Conservation (phyloP, 2,888 invertebrate species). For the Malthinus flaveolus region DNA sequence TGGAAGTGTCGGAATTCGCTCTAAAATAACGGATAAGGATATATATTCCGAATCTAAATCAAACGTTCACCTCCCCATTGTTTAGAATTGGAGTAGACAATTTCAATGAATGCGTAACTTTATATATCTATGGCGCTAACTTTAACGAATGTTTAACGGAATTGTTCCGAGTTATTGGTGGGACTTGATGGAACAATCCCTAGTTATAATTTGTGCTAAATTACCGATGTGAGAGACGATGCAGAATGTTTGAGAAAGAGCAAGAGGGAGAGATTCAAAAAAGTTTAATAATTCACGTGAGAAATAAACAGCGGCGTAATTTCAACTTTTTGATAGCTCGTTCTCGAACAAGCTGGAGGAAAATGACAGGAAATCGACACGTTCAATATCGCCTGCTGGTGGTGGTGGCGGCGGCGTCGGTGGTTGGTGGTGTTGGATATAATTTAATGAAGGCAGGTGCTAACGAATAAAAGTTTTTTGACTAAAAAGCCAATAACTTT, state of each 20-base stretch:
- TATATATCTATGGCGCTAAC: conserved; percentile 27
- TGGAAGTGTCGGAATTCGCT: conserved; percentile 24
- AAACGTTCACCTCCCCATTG: conserved; percentile 28
- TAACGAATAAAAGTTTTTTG: conserved; percentile 26
- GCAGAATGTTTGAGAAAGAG: too few relatives aligned
- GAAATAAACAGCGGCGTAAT: conserved; percentile 11
- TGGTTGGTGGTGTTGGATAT: background rate
- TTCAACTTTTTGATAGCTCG: conserved; percentile 18
- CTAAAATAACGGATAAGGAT: conserved; percentile 21
- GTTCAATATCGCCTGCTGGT: conserved; percentile 15
- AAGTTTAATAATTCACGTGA: conserved; percentile 25
- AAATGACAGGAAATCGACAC: conserved; percentile 15
- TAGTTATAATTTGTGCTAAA: conserved; percentile 22
- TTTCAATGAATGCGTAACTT: conserved; percentile 31
- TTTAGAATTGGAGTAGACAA: conserved; percentile 25
- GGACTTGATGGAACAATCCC: conserved; percentile 20
- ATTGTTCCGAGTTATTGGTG: conserved; percentile 30
- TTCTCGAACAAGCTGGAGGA: conserved; percentile 2
- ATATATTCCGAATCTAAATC: conserved; percentile 18
- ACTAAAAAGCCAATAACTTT: conserved; percentile 28
- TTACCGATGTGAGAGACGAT: conserved; percentile 13
- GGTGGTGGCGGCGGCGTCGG: too few relatives aligned
- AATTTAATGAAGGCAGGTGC: conserved; percentile 28
- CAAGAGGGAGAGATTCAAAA: background rate
- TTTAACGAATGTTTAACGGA: conserved; percentile 28